A percentile compares a stretch with the other conserved stretches of the same genome.
phyloP scores from a whole-genome alignment of 2,888 invertebrate genomes.

The Eupithecia centaureata region DNA sequence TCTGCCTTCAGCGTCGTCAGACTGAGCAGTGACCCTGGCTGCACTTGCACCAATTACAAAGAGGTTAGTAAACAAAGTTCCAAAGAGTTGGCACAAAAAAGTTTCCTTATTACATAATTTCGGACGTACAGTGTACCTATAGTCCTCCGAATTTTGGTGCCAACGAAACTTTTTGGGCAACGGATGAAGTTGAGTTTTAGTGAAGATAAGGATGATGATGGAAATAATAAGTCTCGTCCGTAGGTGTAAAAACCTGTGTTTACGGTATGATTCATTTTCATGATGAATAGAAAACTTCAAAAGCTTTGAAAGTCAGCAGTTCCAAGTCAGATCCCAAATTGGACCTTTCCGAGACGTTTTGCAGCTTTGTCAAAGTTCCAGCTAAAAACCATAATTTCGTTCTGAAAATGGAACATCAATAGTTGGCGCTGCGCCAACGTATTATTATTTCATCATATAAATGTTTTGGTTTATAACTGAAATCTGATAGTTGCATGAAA shows the following conservation, averaged over 20 bases:
- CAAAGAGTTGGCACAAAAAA: not conserved
- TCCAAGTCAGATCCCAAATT: not conserved
- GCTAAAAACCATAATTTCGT: not conserved
- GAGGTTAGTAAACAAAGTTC: constrained; percentile 49
- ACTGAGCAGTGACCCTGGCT: constrained; percentile 70
- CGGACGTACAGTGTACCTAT: not conserved
- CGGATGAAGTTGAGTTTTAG: not conserved
- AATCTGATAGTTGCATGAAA: not conserved
- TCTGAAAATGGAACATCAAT: not conserved
- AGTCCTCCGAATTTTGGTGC: no score
- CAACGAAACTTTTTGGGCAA: no score
- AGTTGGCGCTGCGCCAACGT: not conserved
- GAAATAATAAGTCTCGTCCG: not conserved
- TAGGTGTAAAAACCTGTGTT: not conserved
- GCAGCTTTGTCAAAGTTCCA: not conserved
- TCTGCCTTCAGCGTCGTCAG: constrained; percentile 85
- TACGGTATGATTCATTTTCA: not conserved
- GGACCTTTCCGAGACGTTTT: not conserved
- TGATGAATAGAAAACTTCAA: not conserved
- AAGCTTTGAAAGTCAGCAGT: not conserved
- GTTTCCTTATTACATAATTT: not conserved
- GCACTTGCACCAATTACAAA: constrained; percentile 72
- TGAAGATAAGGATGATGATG: not conserved
- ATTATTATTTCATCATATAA: not conserved
- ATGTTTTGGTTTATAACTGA: constrained; percentile 1